Evolutionary conservation across 1,140 invertebrate genomes (phyloP), one percentile per base, ranked within the genome.

Genomic region (Kradibia gibbosae): DNA sequence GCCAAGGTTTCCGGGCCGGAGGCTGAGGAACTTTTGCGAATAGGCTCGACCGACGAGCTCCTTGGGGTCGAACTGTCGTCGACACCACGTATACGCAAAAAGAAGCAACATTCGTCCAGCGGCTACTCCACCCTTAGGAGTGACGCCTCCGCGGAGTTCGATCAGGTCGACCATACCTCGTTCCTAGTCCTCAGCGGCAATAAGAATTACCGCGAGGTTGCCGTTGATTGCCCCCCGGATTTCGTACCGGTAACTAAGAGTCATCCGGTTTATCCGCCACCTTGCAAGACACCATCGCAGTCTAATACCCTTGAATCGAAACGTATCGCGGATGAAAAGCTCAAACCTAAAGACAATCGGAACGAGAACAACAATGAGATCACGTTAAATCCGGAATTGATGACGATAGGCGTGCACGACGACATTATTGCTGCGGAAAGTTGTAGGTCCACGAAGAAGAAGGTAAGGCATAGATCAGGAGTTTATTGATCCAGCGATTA

Each of bases 211-310:
- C 92, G 95, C 77, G 95, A 96, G 86, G 92, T 95, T 84, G 94
- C 95, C 13, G 95, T 96, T 34, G 95, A 96, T 86, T 95, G 95
- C 80, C 95, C 95, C 1, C 93, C 95, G 65, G 94, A 94, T 85
- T 95, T 95, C 86, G 92, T 95, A n/a, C 94, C 94, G 84, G 93
- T 94, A 31, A 92, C 94, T 84, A 95, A 95, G 91, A 92, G 93
- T 28, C 93, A 95, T 34, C 95, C 95, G n/a, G 94, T 95, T 83
- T 95, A 95, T 89, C 94, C 94, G n/a, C 93, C 94, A 84, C 92
- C 91, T 11, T 88, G 88, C 86, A 89, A 88, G 85, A 88, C 84
- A 22, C 83, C 85, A 65, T 85, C 86, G 83, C 88, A 87, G 77
- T 84, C 85, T 45, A 85, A 84, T 77, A 85, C 86, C 3, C 85